A percentile compares a stretch with the other conserved stretches of the same genome.
Conservation (phyloP, 2,888 invertebrate genomes). For the Apotomis capreana region DNA sequence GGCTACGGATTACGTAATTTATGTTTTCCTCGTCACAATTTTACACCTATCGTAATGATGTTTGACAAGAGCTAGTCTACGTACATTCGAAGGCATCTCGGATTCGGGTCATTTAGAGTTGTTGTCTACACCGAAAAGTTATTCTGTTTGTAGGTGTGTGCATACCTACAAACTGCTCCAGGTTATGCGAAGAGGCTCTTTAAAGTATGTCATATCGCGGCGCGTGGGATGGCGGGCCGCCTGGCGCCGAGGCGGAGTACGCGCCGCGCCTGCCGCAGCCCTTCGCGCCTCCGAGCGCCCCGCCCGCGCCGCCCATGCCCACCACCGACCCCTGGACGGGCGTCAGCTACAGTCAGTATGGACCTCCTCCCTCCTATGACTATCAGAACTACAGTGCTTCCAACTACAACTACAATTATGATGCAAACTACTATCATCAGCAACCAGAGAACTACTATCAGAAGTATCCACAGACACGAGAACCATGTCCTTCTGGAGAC, state of each 20-base stretch:
- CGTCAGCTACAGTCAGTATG: slow-evolving; percentile 74
- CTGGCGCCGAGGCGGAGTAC: slow-evolving; percentile 81
- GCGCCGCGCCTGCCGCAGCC: slow-evolving; percentile 65
- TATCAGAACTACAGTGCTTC: slow-evolving; percentile 65
- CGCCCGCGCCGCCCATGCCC: slow-evolving; percentile 59
- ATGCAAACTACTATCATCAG: slow-evolving; percentile 65
- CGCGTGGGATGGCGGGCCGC: slow-evolving; percentile 81
- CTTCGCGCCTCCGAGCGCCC: slow-evolving; percentile 63
- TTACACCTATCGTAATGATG: slow-evolving; percentile 54
- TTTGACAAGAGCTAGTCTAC: slow-evolving; percentile 65
- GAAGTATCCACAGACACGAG: slow-evolving; percentile 57
- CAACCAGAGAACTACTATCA: slow-evolving; percentile 59
- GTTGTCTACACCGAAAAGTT: slow-evolving; percentile 86
- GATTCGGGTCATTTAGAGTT: slow-evolving; percentile 71
- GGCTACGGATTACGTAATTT: slow-evolving; percentile 79
- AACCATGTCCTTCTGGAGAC: slow-evolving; percentile 51
- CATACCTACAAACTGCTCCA: slow-evolving; percentile 84
- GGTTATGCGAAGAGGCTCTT: slow-evolving; percentile 78
- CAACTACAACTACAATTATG: slow-evolving; percentile 63
- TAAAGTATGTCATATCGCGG: slow-evolving; percentile 78
- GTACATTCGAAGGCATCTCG: slow-evolving; percentile 62
- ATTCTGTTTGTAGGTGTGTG: slow-evolving; percentile 87
- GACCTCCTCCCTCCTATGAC: slow-evolving; percentile 64
- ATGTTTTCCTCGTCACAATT: slow-evolving; percentile 73
- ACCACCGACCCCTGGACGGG: slow-evolving; percentile 79